Evolutionary conservation across 2,797 vertebrate species (phyloP).

Genomic region (Gymnodraco acuticeps): DNA sequence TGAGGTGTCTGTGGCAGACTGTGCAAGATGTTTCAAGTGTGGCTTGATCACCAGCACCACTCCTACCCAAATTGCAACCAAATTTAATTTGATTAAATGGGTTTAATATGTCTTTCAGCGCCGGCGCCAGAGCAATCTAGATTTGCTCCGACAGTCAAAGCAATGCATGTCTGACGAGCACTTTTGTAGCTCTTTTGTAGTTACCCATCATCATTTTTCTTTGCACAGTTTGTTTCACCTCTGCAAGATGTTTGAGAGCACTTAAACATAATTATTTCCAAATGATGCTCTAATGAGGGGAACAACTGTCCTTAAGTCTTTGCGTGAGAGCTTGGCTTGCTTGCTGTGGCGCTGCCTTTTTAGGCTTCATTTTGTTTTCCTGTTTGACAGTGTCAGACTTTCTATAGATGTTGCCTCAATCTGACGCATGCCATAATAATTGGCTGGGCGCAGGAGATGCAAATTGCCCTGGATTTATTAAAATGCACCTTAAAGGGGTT

Average conservation of each 20-base stretch:
- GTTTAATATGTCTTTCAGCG: constrained; percentile 56
- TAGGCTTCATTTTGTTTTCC: constrained; percentile 70
- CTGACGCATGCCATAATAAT: constrained; percentile 81
- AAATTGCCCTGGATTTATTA: constrained; percentile 86
- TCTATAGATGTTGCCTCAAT: constrained; percentile 77
- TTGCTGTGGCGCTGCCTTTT: constrained; percentile 66
- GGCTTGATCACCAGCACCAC: constrained; percentile 52
- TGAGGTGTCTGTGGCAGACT: constrained; percentile 66
- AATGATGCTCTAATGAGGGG: constrained; percentile 79
- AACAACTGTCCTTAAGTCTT: constrained; percentile 75
- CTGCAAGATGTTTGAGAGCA: constrained; percentile 78
- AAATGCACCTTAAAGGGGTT: constrained; percentile 86
- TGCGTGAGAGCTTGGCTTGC: constrained; percentile 55
- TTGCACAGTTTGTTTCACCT: constrained; percentile 76
- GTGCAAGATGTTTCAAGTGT: constrained; percentile 63
- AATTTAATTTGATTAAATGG: constrained; percentile 61
- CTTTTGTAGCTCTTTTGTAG: constrained; percentile 62
- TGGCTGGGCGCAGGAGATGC: constrained; percentile 79
- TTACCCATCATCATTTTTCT: constrained; percentile 71
- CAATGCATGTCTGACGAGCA: constrained; percentile 46
- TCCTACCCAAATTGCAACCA: constrained; percentile 45
- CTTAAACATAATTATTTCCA: constrained; percentile 86
- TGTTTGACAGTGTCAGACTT: constrained; percentile 79
- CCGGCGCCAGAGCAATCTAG: constrained; percentile 4
- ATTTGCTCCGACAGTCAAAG: constrained; percentile 60